phyloP scores from a whole-genome alignment of 2,797 vertebrate genomes.

The Acrocephalus scirpaceus region DNA sequence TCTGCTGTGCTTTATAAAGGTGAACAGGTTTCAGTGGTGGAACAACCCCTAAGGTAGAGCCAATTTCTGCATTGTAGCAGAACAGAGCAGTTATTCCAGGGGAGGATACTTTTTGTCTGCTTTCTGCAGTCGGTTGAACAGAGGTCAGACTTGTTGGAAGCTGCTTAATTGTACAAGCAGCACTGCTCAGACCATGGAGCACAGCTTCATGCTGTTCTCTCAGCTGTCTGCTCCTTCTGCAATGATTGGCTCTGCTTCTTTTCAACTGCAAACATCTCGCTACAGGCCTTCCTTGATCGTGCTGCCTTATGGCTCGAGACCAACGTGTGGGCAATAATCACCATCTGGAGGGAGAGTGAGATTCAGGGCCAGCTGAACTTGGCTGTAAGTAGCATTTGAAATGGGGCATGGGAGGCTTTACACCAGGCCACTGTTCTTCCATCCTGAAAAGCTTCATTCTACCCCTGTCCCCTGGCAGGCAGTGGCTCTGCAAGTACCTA shows the following conservation, averaged over 20 bases:
- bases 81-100: constrained; percentile 47
- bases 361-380: constrained; percentile 12
- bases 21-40: constrained; percentile 35
- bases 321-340: constrained; percentile 40
- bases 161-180: constrained; percentile 56
- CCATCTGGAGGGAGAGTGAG: constrained; percentile 40
- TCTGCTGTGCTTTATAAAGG: constrained; percentile 32
- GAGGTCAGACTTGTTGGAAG: constrained; percentile 61
- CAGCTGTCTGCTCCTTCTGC: constrained; percentile 60
- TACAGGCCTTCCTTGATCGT: constrained; percentile 39
- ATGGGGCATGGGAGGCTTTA: background rate
- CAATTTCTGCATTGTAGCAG: constrained; percentile 33
- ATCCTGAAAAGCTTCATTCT: background rate
- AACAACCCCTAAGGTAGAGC: constrained; percentile 20
- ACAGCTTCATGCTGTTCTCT: constrained; percentile 56
- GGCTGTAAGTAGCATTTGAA: background rate
- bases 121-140: constrained; percentile 21
- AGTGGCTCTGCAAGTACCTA: background rate
- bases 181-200: constrained; percentile 42
- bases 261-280: constrained; percentile 5
- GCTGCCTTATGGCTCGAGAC: constrained; percentile 56
- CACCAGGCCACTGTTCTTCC: background rate
- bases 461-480: background rate
- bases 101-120: constrained; percentile 55
- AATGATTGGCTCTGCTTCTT: constrained; percentile 38